Base-by-base conservation (phyloP, 2,797 vertebrate genomes). In the Pangasius krempfi region DNA sequence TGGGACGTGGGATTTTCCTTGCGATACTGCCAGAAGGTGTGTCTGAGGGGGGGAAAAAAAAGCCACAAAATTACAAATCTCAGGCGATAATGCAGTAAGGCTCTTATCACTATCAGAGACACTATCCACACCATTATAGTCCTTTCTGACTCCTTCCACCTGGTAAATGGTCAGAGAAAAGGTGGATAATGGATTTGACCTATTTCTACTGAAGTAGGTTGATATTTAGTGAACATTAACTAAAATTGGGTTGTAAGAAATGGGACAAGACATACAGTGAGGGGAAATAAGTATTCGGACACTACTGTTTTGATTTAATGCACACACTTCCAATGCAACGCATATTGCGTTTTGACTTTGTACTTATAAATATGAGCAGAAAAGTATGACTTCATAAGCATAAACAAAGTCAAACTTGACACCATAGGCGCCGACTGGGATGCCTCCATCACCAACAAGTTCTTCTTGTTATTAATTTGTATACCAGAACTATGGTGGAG, bases 1-100 rank as follows among this genome's bases (percentile, higher is more conserved):
- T 78, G 96, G 88, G 97, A 97, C 22, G 94, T 93, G 78, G 97
- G 97, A 93, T 99, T 98, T 93, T 99, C 98, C 0, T 97, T 97
- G 86, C 98, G 97, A 92, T 98, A 99, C 94, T 99, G 98, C 98
- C 98, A 99, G 94, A 99, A 99, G 0, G 97, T 97, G 94, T 99
- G 98, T 94, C 99, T 99, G 0, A 62, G 84, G 73, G 25, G 16
- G 16, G 3, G 9, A 30, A 20, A 85, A 18, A 52, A 54, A 18
- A 8, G 0, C 52, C 4, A 82, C 2, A 50, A 56, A 58, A 54
- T 18, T 25, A 78, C 25, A 81, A 82, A 27, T 37, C 30, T 56
- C 7, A 22, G 7, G 33, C n/a, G 33, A 58, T 47, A 16, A 52
- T 54, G 30, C 30, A 85, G 30, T 10, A 52, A 9, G 37, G 1